These are phyloP conservation scores for Ictalurus punctatus DNA, from an alignment of 2,113 vertebrate species.

Conservation along the genomic window DNA sequence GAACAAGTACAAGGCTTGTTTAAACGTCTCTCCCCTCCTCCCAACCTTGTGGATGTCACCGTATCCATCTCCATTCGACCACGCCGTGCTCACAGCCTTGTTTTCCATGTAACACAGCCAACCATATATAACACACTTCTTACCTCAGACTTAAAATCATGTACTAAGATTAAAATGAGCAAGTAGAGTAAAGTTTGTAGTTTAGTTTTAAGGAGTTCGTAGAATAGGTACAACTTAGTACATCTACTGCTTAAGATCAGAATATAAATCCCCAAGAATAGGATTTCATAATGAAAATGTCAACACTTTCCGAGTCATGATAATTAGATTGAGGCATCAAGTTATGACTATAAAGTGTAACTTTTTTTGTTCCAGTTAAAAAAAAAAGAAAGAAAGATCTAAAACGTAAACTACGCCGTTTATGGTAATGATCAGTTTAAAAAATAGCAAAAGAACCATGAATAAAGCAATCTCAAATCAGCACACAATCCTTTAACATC, in stretches of 20 bases:
- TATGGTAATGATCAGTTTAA: neutral
- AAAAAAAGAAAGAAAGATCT: neutral
- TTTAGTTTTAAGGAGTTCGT: neutral
- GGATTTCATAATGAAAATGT: neutral
- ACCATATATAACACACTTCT: neutral
- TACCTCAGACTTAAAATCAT: neutral
- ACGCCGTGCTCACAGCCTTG: neutral
- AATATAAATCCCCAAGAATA: neutral
- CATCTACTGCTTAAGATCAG: neutral
- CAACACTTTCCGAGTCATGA: neutral
- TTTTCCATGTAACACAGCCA: neutral
- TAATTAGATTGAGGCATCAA: neutral
- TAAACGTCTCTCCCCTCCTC: conserved; percentile 5
- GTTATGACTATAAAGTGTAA: neutral
- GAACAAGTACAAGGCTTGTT: conserved; percentile 13
- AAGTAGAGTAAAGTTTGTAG: neutral
- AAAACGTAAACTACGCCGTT: neutral
- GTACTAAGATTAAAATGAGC: neutral
- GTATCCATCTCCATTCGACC: conserved; percentile 18
- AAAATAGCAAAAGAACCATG: neutral
- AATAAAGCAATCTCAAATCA: neutral
- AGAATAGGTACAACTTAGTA: neutral
- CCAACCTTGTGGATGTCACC: neutral
- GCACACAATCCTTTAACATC: conserved; percentile 3
- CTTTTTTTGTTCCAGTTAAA: neutral